Percentiles rank a stretch among this genome's conserved stretches.
Conservation (phyloP, 2,888 invertebrate genomes). For the Anaspis maculata region DNA sequence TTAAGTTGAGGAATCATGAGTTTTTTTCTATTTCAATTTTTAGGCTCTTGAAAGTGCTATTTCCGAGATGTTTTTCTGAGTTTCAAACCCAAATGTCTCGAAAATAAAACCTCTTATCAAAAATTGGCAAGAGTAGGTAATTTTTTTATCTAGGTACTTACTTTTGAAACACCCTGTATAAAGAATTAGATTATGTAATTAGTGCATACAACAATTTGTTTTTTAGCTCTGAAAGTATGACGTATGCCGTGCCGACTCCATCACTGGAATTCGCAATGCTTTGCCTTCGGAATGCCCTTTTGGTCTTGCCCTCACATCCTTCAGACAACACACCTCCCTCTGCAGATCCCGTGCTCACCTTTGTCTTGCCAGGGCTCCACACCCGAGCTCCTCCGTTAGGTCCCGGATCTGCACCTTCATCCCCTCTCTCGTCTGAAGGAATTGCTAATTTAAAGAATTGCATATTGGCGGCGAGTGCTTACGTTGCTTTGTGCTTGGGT, state of each 20-base stretch:
- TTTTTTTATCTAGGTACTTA: too few relatives aligned
- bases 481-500: conserved; percentile 75
- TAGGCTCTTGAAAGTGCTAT: too few relatives aligned
- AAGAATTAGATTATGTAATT: too few relatives aligned
- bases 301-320: conserved; percentile 55
- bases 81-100: too few relatives aligned
- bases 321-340: conserved; percentile 27
- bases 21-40: too few relatives aligned
- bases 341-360: conserved; percentile 40
- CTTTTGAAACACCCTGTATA: too few relatives aligned
- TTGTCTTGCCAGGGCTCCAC: conserved; percentile 37
- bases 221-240: conserved; percentile 53
- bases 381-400: conserved; percentile 36
- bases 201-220: too few relatives aligned
- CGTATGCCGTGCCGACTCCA: conserved; percentile 78
- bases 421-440: conserved; percentile 53
- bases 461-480: conserved; percentile 72
- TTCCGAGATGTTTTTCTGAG: too few relatives aligned
- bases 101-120: too few relatives aligned
- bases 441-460: conserved; percentile 54
- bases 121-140: too few relatives aligned
- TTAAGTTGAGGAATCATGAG: too few relatives aligned
- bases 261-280: conserved; percentile 84
- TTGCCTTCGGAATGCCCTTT: conserved; percentile 77
- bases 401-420: conserved; percentile 50